Evolutionary conservation across 2,797 vertebrate genomes (phyloP), one percentile per base, ranked within the genome.

Genomic region (Pantherophis vulpinus): DNA sequence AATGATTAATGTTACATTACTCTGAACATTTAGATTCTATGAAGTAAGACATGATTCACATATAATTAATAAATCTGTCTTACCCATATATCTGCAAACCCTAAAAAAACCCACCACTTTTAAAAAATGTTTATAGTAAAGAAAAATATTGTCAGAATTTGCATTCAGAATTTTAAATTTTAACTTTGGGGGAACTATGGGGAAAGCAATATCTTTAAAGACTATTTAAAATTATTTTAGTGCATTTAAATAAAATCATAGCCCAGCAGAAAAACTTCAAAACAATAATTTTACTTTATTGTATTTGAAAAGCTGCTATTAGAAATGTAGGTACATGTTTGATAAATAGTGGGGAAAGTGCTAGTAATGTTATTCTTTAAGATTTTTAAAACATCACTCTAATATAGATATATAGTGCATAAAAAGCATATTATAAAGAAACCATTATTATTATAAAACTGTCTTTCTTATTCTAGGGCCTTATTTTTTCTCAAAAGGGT

Each of bases 181-280:
- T 16, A 55, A 66, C 3, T 63, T 63, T 63, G 42, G 3, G 42
- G 42, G 42, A 42, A 42, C 42, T 61, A 29, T 56, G 16, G 66
- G 51, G 25, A 87, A 14, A 20, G 47, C 47, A 87, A 42, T 42
- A 42, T 42, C 42, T 42, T 42, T 42, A 66, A 60, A 86, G 47
- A 63, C 29, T 87, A 63, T 27, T 59, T 29, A 79, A 42, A 92
- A 54, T 92, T 89, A 9, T 54, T 89, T 54, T 32, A 86, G 56
- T 87, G 59, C 23, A 29, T 86, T 66, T 90, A 66, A 92, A 90
- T n/a, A 55, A 87, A 90, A 93, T 79, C 6, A 79, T 32, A 89
- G 16, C 37, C 60, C 47, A 27, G 55, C 54, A 83, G 59, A 7
- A 92, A 51, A 51, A 61, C 2, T 29, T 92, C 51, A 23, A 66